phyloP scores from a whole-genome alignment of 1,140 invertebrate genomes.

The Drosophila chauvacae region DNA sequence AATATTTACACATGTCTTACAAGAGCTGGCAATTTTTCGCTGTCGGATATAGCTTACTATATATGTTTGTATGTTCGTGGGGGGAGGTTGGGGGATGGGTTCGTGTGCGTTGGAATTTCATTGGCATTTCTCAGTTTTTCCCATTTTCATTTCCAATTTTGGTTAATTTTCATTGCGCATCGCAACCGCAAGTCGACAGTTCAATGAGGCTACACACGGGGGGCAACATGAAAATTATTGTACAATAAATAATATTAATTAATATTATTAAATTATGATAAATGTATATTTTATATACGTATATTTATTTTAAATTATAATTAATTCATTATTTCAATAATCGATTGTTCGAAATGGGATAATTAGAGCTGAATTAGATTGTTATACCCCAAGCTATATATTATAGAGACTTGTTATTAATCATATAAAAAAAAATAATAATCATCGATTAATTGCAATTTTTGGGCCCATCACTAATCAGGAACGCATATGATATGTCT shows the following conservation, averaged over 20 bases:
- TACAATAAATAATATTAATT: neutral
- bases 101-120: slow-evolving; percentile 67
- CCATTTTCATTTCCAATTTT: slow-evolving; percentile 61
- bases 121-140: slow-evolving; percentile 60
- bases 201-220: slow-evolving; percentile 13
- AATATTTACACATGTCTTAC: slow-evolving; percentile 81
- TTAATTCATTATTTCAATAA: neutral
- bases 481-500: neutral
- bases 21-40: slow-evolving; percentile 71
- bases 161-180: slow-evolving; percentile 37
- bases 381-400: neutral
- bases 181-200: slow-evolving; percentile 10
- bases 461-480: neutral
- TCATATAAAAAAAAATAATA: neutral
- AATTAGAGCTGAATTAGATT: rapidly evolving
- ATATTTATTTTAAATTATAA: neutral
- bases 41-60: slow-evolving; percentile 48
- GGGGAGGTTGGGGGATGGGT: neutral
- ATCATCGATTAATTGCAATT: neutral
- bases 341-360: neutral
- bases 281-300: neutral
- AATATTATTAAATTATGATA: neutral
- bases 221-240: neutral
- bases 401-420: neutral
- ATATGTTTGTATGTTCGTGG: neutral